Percentiles rank a stretch among this genome's conserved stretches.
Conservation (phyloP, 1,140 invertebrate species). For the Lordiphosa clarofinis region DNA sequence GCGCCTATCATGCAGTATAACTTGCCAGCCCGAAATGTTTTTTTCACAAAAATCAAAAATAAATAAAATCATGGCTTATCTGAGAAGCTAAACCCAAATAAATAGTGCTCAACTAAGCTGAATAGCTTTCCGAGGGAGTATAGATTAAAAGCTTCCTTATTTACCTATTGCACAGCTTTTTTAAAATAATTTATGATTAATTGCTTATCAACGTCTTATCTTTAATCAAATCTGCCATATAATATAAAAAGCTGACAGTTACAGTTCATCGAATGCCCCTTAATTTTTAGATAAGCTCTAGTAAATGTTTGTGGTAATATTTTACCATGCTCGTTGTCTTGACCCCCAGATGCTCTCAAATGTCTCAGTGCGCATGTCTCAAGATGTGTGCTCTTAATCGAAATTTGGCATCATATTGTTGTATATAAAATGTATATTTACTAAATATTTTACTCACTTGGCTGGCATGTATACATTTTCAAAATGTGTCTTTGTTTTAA, state of each 20-base stretch:
- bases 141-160: too few species aligned
- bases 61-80: too few species aligned
- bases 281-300: constrained; percentile 15
- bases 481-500: background rate
- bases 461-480: constrained; percentile 1
- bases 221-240: background rate
- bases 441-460: constrained; percentile 1
- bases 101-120: too few species aligned
- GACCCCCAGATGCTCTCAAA: background rate
- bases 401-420: background rate
- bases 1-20: too few species aligned
- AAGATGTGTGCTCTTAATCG: too few species aligned
- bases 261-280: too few species aligned
- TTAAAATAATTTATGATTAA: background rate
- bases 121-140: too few species aligned
- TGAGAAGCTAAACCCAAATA: too few species aligned
- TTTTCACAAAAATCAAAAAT: too few species aligned
- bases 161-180: background rate
- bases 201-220: constrained; percentile 6
- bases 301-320: constrained; percentile 6
- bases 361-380: constrained; percentile 8
- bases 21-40: too few species aligned
- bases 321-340: background rate
- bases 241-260: constrained; percentile 1
- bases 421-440: constrained; percentile 1